Base-by-base conservation (phyloP, 2,888 invertebrate genomes). In the Craniophora ligustri region DNA sequence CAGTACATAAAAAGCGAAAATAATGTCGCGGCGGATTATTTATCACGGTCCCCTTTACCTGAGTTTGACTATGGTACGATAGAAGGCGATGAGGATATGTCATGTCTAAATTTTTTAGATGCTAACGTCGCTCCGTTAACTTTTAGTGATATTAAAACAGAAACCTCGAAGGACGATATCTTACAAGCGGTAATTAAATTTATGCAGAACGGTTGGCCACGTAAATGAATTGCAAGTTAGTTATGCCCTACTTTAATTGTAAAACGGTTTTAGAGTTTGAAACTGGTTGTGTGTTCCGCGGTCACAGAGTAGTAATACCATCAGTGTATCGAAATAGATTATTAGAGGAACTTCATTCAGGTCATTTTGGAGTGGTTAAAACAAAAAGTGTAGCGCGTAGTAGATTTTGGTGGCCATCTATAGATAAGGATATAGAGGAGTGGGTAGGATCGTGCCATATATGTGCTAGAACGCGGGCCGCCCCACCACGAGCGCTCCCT, bases 301-400 rank as follows among this genome's bases (percentile, higher is more conserved):
- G 56, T 1, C 44, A 56, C 18, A 39, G 34, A 47, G 19, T 47
- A n/a, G 41, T 54, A 2, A 47, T 54, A 15, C 41, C 54, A 15
- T 5, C 13, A 1, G 13, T 19, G 6, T 36, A n/a, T 2, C 30
- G 38, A 18, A 13, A 47, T 1, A 14, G 23, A 5, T 31, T 54
- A 13, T 18, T 54, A 10, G 2, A 16, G n/a, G 44, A 44, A 16
- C 1, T 44, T 3, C 34, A 45, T 18, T 16, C 34, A 1, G 16
- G 32, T 10, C 38, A 47, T 32, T 38, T 42, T 3, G 38, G 38
- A 1, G 16, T 56, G 2, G 19, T 26, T 7, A 50, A 56, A 36
- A 45, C 31, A 13, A 56, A 46, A 40, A 45, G 56, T 41, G 21
- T n/a, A 2, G 40, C 44, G 7, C 50, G 51, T 7, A 50, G 56